Evolutionary conservation across 1,140 invertebrate species (phyloP), one percentile per base, ranked within the genome.

Genomic region (Zaprionus lachaisei): DNA sequence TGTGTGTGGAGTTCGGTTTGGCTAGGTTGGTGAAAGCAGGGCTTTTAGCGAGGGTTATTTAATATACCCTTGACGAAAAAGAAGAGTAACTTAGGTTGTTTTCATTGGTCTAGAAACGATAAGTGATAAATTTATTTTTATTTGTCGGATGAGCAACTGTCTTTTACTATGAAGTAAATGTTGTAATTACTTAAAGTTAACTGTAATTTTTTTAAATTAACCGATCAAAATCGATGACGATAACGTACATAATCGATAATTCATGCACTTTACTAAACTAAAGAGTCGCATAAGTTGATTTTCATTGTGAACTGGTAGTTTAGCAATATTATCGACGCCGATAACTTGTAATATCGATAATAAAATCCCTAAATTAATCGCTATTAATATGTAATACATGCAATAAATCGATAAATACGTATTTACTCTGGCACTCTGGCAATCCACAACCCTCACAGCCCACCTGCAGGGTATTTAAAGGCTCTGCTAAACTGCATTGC

Each of bases 391-490:
- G 2, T n/a, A 17, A n/a, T n/a, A 44, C 15, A 44, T 7, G 6
- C 38, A n/a, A 5, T 41, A n/a, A n/a, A 9, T 44, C n/a, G n/a
- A 44, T 44, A 44, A 44, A 44, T 44, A 7, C 5, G n/a, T 2
- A n/a, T 44, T 2, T 44, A 44, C n/a, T 20, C 20, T 20, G 1
- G 7, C 41, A n/a, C 38, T 20, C n/a, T 20, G 17, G 5, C 51
- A 14, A 7, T 5, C 7, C 2, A 31, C 0, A 17, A 31, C 15
- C 24, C 54, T 6, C 24, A 1, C 11, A 14, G 20, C 1, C 4
- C 47, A 22, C 28, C 3, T 63, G 44, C 20, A 37, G 66, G 20
- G 66, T 51, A 62, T 70, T 70, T 22, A 70, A 61, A n/a, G 49
- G 22, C 12, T 28, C 7, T 4, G 47, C 11, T 17, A 15, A 47